phyloP scores from a whole-genome alignment of 1,140 invertebrate genomes.

The Atta texana region DNA sequence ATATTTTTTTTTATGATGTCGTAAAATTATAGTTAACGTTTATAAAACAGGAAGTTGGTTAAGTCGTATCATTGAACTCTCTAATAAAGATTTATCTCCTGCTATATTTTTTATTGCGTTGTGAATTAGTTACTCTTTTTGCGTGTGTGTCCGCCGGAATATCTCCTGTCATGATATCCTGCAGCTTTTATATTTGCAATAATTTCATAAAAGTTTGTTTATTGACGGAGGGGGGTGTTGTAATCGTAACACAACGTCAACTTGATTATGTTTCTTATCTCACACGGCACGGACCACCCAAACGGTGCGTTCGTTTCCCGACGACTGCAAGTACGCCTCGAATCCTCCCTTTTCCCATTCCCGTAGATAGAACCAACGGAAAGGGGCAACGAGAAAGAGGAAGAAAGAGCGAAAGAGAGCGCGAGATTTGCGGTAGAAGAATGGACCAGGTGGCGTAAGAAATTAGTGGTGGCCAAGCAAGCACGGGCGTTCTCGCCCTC shows the following conservation, averaged over 20 bases:
- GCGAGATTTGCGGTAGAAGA: slow-evolving; percentile 71
- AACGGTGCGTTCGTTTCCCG: slow-evolving; percentile 14
- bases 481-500: slow-evolving; percentile 65
- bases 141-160: background rate
- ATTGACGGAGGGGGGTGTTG: background rate
- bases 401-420: slow-evolving; percentile 23
- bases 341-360: slow-evolving; percentile 52
- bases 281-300: slow-evolving; percentile 44
- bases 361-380: background rate
- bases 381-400: background rate
- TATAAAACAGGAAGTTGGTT: background rate
- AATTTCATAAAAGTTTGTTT: background rate
- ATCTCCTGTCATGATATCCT: background rate
- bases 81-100: slow-evolving; percentile 3
- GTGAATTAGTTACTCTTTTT: slow-evolving; percentile 3
- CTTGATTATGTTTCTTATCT: slow-evolving; percentile 21
- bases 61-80: slow-evolving; percentile 3
- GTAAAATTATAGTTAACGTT: slow-evolving; percentile 21
- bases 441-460: slow-evolving; percentile 78
- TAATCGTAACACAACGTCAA: background rate
- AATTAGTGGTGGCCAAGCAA: slow-evolving; percentile 76
- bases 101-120: background rate
- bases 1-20: background rate
- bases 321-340: slow-evolving; percentile 26
- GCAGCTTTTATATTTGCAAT: background rate